Base-by-base conservation (phyloP, 2,113 vertebrate species). In the Ibidorhyncha struthersii region DNA sequence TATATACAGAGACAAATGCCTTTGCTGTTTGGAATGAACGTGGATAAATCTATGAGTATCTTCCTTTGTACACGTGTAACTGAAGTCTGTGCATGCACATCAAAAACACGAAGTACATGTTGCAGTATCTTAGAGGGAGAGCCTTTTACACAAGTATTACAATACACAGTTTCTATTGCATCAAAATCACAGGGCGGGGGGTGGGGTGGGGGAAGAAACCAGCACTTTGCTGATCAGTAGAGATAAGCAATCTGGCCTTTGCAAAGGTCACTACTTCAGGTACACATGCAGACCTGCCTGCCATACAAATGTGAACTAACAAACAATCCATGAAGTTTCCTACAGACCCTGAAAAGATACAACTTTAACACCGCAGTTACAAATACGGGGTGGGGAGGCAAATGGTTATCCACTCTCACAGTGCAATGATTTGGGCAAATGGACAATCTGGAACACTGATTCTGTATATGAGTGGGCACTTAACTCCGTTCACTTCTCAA, bases 41-140 rank as follows among this genome's bases (percentile, higher is more conserved):
- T 22, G 8, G 11, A 56, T 73, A 84, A 82, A 66, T 45, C 26
- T 26, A 17, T 14, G 0, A 61, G 17, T 25, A 47, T 27, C 58
- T 65, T 59, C 11, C 22, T 61, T 38, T 52, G 8, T 50, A 17
- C 10, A 8, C 16, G 34, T 67, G 18, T 36, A 72, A 25, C 14
- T 61, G 14, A 63, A 84, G 8, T 18, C 27, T 47, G 19, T 43
- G 59, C 3, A 5, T 5, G 10, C 29, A 82, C 12, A 40, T 6
- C 10, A 65, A 86, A 86, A 9, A 0, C 17, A 69, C 2, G 1
- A 83, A 52, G 18, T 3, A 16, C 3, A 16, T 1, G 0, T 8
- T 55, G 32, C 14, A 40, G 18, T 49, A 27, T 43, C 11, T 77
- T 43, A 23, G 29, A 71, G 5, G 38, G 2, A 49, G 15, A 56